Evolutionary conservation across 2,888 invertebrate species (phyloP).

Genomic region (Gymnosoma rotundatum): DNA sequence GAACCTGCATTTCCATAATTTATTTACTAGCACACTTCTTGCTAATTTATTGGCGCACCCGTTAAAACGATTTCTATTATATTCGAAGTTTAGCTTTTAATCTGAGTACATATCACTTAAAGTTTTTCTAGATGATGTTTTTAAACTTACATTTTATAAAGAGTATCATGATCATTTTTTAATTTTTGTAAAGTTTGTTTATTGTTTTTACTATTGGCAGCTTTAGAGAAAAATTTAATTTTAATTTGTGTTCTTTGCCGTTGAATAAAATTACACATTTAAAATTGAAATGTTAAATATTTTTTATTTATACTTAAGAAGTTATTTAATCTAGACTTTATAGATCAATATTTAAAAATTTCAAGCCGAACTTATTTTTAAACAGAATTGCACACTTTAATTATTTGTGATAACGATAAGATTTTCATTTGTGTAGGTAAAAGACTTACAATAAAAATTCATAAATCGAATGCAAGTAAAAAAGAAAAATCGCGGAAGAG

Average conservation of each 20-base stretch:
- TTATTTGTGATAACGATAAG: slow-evolving; percentile 22
- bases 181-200: not conserved
- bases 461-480: too few relatives aligned
- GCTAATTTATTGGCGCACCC: too few relatives aligned
- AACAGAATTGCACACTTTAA: not conserved
- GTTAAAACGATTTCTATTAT: too few relatives aligned
- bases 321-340: slow-evolving; percentile 34
- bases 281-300: slow-evolving; percentile 43
- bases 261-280: slow-evolving; percentile 52
- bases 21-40: too few relatives aligned
- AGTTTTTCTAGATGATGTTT: not conserved
- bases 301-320: slow-evolving; percentile 45
- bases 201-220: not conserved
- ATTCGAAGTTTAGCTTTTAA: too few relatives aligned
- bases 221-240: not conserved
- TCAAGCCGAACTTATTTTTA: slow-evolving; percentile 29
- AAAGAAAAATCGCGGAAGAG: not conserved
- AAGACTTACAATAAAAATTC: not conserved
- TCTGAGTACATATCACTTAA: too few relatives aligned
- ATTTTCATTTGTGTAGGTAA: slow-evolving; percentile 11
- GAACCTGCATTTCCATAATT: too few relatives aligned
- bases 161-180: slow-evolving; percentile 20
- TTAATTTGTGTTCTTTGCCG: slow-evolving; percentile 39
- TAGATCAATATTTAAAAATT: slow-evolving; percentile 29
- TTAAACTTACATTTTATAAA: slow-evolving; percentile 56